Percentiles rank a stretch among this genome's conserved stretches.
These are phyloP conservation scores for Takifugu ocellatus DNA, from an alignment of 2,797 vertebrate genomes.

Conservation along the genomic window DNA sequence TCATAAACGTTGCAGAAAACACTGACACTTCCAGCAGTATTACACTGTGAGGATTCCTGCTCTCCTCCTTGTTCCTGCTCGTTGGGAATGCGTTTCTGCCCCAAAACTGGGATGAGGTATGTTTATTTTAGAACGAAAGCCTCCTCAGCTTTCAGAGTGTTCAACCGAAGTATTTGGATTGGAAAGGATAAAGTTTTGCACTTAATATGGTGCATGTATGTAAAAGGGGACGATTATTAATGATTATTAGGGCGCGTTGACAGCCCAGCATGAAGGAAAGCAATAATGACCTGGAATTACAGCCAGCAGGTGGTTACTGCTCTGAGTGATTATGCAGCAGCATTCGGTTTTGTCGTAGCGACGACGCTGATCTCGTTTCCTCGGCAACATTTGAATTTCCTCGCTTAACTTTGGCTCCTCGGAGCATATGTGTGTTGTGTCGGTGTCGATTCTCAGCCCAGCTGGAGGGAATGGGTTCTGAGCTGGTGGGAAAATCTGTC, in stretches of 20 bases:
- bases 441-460: conserved; percentile 15
- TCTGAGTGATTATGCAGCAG: conserved; percentile 18
- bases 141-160: conserved; percentile 32
- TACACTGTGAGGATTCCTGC: conserved; percentile 33
- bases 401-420: conserved; percentile 31
- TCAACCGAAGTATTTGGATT: conserved; percentile 34
- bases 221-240: conserved; percentile 22
- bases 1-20: conserved; percentile 42
- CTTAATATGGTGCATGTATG: neutral
- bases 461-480: conserved; percentile 38
- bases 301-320: conserved; percentile 17
- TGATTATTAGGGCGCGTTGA: neutral
- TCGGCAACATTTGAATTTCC: conserved; percentile 21
- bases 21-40: conserved; percentile 34
- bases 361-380: conserved; percentile 20
- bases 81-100: conserved; percentile 20
- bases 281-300: conserved; percentile 14
- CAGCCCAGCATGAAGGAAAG: too few species aligned
- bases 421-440: conserved; percentile 30
- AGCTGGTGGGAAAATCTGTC: conserved; percentile 58
- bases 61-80: conserved; percentile 26
- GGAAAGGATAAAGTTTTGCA: conserved; percentile 14
- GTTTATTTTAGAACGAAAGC: conserved; percentile 50
- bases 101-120: conserved; percentile 26
- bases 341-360: conserved; percentile 14